Evolutionary conservation across 2,888 invertebrate species (phyloP), one percentile per base, ranked within the genome.

Genomic region (Eulithis testata): DNA sequence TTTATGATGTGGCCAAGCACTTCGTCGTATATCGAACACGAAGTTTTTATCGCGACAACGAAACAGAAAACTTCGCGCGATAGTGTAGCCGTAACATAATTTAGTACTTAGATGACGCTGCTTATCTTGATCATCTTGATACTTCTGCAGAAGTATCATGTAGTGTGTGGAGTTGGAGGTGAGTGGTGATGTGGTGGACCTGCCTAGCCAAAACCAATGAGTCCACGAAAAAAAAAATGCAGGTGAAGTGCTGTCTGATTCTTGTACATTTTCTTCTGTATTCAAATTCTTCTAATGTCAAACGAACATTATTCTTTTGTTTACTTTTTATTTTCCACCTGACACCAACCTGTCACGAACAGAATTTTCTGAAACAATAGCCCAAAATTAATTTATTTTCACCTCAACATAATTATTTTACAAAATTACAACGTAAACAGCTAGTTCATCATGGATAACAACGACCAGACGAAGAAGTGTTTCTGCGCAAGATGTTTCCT

Each of bases 401-500:
- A 12, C n/a, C 45, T 44, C 31, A 40, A 40, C 37, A 11, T 49
- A 60, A 37, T 44, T 52, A 7, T 66, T 51, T 51, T 54, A 70
- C 77, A 74, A 81, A 84, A 80, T 80, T 84, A 43, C n/a, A 65
- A 72, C 71, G 73, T 59, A 21, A 3, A 3, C 47, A 31, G 4
- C 11, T 59, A 12, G 51, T 59, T 76, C 71, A 76, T 66, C 69
- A 90, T 89, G 88, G 87, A 87, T 69, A 85, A 82, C 62, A 82
- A 85, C 70, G 90, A 89, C 51, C 78, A 79, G 60, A 71, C 83
- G 52, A 91, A 89, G 72, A 91, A 90, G 81, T 88, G 86, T 75
- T 92, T 85, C 72, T 93, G 92, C 76, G 82, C 91, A 52, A 80
- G 90, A 76, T 93, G 92, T 75, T 92, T 92, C 72, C 77, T 86